Evolutionary conservation across 2,888 invertebrate species (phyloP).

Genomic region (Allophyes oxyacanthae): DNA sequence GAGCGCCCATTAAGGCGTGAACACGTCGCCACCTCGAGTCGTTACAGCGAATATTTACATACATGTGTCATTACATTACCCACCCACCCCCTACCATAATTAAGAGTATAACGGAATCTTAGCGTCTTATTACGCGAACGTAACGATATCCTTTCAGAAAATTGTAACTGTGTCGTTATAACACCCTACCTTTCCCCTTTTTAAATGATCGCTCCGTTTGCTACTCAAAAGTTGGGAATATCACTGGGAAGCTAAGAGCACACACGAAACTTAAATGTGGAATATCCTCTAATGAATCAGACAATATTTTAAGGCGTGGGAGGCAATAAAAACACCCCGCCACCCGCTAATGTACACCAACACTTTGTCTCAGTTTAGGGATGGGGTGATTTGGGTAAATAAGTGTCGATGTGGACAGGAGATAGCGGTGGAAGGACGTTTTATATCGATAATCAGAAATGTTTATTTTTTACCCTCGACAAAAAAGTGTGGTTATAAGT

Average conservation of each 20-base stretch:
- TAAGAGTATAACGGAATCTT: slow-evolving; percentile 89
- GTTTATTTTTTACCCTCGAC: slow-evolving; percentile 1
- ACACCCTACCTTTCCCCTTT: slow-evolving; percentile 67
- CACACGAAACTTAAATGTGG: slow-evolving; percentile 87
- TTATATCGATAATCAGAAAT: slow-evolving; percentile 51
- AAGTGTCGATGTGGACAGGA: slow-evolving; percentile 83
- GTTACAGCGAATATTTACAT: slow-evolving; percentile 88
- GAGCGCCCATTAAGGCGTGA: slow-evolving; percentile 84
- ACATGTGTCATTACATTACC: slow-evolving; percentile 87
- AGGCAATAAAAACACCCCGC: slow-evolving; percentile 85
- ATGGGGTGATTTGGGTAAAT: slow-evolving; percentile 81
- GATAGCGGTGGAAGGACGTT: slow-evolving; percentile 53
- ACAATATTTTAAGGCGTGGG: slow-evolving; percentile 88
- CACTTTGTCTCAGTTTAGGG: slow-evolving; percentile 85
- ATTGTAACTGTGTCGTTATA: slow-evolving; percentile 87
- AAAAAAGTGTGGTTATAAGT: no score
- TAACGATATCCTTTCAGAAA: slow-evolving; percentile 89
- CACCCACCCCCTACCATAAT: slow-evolving; percentile 76
- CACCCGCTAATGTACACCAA: slow-evolving; percentile 85
- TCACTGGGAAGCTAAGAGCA: slow-evolving; percentile 76
- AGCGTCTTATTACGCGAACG: slow-evolving; percentile 88
- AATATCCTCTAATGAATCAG: slow-evolving; percentile 89
- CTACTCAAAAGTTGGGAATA: slow-evolving; percentile 78
- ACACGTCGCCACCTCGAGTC: slow-evolving; percentile 87
- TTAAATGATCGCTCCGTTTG: slow-evolving; percentile 80